These are phyloP conservation scores for Physella acuta DNA, from an alignment of 1,140 invertebrate species.

Conservation along the genomic window DNA sequence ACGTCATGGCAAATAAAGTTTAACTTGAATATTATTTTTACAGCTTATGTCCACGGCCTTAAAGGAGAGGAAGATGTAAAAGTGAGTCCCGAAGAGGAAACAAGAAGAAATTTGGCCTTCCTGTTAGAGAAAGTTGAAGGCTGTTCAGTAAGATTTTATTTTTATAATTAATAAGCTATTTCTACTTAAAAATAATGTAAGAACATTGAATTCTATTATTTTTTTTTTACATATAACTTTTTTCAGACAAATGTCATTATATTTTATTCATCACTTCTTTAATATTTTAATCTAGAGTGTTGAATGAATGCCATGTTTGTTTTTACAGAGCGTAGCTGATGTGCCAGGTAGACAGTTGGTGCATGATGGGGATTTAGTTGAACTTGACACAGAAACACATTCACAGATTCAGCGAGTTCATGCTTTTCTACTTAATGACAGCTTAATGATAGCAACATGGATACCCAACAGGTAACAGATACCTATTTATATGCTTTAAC, in stretches of 20 bases:
- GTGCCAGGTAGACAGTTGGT: slow-evolving; percentile 75
- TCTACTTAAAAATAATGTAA: neutral
- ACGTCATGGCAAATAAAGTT: neutral
- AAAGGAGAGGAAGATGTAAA: slow-evolving; percentile 66
- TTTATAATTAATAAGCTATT: too few species aligned
- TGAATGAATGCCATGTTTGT: neutral
- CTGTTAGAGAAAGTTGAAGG: slow-evolving; percentile 87
- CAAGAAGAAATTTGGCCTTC: slow-evolving; percentile 71
- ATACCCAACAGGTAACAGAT: slow-evolving; percentile 61
- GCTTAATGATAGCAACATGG: slow-evolving; percentile 75
- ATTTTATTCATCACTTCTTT: neutral
- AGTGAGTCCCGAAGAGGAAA: slow-evolving; percentile 52
- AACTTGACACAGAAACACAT: slow-evolving; percentile 85
- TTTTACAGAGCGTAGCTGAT: slow-evolving; percentile 68
- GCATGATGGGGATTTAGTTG: slow-evolving; percentile 86
- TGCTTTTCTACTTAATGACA: slow-evolving; percentile 90
- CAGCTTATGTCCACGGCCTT: slow-evolving; percentile 48
- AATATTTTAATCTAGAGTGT: neutral
- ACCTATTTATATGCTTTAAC: too few species aligned
- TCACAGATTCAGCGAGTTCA: slow-evolving; percentile 83
- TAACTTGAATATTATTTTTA: slow-evolving; percentile 11
- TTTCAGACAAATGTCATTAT: neutral
- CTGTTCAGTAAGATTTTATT: slow-evolving; percentile 75
- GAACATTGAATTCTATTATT: neutral
- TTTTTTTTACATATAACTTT: neutral